Conservation (phyloP, 2,113 vertebrate species). For the Octodon degus region DNA sequence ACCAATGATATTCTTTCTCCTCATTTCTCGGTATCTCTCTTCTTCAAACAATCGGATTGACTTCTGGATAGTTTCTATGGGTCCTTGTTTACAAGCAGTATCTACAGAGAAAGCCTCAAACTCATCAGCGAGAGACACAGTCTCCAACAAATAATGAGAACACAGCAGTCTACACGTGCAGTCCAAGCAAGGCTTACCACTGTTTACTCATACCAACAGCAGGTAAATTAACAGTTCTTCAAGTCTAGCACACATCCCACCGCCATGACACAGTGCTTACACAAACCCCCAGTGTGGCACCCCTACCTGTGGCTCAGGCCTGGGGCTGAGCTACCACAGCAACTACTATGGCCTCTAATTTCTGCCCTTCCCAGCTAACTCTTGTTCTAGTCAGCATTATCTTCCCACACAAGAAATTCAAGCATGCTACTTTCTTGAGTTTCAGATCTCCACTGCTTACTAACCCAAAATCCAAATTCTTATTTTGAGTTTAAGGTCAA, state of each 20-base stretch:
- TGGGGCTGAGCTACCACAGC: background rate
- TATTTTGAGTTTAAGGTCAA: background rate
- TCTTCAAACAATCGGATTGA: conserved; percentile 95
- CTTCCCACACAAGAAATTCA: background rate
- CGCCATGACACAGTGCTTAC: fast-evolving
- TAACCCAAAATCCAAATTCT: background rate
- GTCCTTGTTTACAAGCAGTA: conserved; percentile 91
- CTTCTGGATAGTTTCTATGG: conserved; percentile 94
- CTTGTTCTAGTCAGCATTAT: background rate
- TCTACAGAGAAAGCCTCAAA: conserved; percentile 83
- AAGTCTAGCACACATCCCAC: fast-evolving
- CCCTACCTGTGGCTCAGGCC: background rate
- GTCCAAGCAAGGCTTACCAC: background rate
- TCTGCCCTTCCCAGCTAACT: background rate
- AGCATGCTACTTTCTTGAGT: background rate
- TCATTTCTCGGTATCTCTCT: conserved; percentile 93
- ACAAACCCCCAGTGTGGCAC: fast-evolving
- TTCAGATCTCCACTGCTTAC: background rate
- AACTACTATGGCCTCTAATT: background rate
- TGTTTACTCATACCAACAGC: fast-evolving
- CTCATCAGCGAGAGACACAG: background rate
- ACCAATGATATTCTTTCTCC: conserved; percentile 97
- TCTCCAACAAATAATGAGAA: background rate
- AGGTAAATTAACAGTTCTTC: background rate
- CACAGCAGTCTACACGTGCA: fast-evolving